A percentile compares a stretch with the other conserved stretches of the same genome.
These are phyloP conservation scores for Falcunculus frontatus DNA, from an alignment of 2,113 vertebrate species.

Conservation along the genomic window DNA sequence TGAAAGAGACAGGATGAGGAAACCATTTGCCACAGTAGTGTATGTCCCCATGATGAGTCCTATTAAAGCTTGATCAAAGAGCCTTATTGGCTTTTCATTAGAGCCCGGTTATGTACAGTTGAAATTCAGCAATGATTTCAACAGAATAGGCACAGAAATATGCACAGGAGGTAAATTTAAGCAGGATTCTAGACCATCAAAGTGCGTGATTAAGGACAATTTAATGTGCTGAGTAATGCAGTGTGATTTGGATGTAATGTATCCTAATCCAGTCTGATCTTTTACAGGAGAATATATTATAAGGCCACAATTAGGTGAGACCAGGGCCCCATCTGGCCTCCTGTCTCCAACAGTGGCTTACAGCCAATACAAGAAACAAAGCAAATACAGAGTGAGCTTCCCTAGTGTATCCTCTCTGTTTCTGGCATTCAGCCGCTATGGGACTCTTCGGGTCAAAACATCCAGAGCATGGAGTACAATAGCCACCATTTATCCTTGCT, in stretches of 20 bases:
- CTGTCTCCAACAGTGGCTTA: conserved; percentile 45
- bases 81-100: conserved; percentile 46
- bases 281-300: conserved; percentile 54
- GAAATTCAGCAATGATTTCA: conserved; percentile 9
- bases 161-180: conserved; percentile 22
- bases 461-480: conserved; percentile 30
- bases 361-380: conserved; percentile 50
- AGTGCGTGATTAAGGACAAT: conserved; percentile 33
- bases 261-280: conserved; percentile 63
- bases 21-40: conserved; percentile 10
- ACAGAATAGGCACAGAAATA: conserved; percentile 16
- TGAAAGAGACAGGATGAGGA: conserved; percentile 51
- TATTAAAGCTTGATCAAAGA: conserved; percentile 47
- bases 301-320: conserved; percentile 61
- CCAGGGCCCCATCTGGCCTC: conserved; percentile 58
- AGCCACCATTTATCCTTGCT: conserved; percentile 29
- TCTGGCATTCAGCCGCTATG: background rate
- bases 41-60: conserved; percentile 14
- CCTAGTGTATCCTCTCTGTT: conserved; percentile 26
- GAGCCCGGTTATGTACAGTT: background rate
- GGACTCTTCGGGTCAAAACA: conserved; percentile 11
- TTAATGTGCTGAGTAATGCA: conserved; percentile 57
- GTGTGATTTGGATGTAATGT: conserved; percentile 44
- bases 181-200: background rate
- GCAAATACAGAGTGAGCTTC: conserved; percentile 44